Evolutionary conservation across 2,113 vertebrate genomes (phyloP).

Genomic region (Rhea pennata): DNA sequence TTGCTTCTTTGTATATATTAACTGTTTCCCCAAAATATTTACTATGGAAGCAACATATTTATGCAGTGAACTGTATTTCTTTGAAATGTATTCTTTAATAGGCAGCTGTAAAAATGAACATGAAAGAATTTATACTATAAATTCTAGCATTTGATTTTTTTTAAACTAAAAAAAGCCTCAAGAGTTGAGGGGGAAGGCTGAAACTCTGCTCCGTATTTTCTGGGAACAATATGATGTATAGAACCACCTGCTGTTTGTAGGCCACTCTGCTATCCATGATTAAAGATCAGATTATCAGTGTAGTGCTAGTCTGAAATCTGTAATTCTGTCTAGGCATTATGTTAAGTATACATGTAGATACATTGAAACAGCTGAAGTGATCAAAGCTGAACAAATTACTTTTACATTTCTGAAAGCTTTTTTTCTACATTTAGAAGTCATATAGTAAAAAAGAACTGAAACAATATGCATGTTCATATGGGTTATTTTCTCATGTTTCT

Average conservation of each 20-base stretch:
- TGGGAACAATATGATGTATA: not conserved
- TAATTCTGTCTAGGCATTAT: slow-evolving; percentile 71
- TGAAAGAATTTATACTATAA: not conserved
- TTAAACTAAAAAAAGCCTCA: not conserved
- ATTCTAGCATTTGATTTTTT: not conserved
- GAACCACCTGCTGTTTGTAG: slow-evolving; percentile 48
- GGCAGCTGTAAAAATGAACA: not conserved
- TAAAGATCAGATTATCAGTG: slow-evolving; percentile 68
- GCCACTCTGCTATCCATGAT: slow-evolving; percentile 17
- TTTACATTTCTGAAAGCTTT: slow-evolving; percentile 31
- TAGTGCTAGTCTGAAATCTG: slow-evolving; percentile 47
- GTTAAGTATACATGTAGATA: slow-evolving; percentile 43
- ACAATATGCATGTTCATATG: accelerated
- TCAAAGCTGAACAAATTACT: slow-evolving; percentile 58
- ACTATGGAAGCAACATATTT: not conserved
- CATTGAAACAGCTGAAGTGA: slow-evolving; percentile 52
- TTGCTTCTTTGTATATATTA: not conserved
- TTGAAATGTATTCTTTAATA: not conserved
- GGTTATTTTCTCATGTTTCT: slow-evolving; percentile 8
- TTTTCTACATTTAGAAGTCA: not conserved
- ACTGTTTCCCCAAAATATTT: slow-evolving; percentile 5
- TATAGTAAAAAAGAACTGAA: not conserved
- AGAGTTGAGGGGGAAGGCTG: not conserved
- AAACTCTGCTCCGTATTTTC: not conserved
- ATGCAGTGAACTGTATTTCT: not conserved